Base-by-base conservation (phyloP, 2,888 invertebrate genomes). In the Rhamphomyia laevipes region DNA sequence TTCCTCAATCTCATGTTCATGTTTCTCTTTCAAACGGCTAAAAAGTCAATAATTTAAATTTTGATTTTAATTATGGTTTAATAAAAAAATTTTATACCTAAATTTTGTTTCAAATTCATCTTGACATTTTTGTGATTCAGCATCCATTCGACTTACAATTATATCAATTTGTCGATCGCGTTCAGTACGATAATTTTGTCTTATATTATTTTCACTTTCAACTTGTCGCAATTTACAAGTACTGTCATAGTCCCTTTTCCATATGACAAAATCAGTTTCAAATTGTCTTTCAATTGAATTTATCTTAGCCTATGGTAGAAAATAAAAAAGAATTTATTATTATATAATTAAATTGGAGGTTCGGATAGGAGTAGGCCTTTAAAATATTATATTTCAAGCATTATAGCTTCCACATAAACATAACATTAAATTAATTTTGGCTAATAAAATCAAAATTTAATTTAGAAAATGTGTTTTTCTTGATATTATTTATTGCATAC, bases 81-180 rank as follows among this genome's bases (percentile, higher is more conserved):
- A 35, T 46, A n/a, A 2, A 13, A 18, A 27, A 3, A 2, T 15
- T 13, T 27, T 13, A 21, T 44, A 69, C 70, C 53, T 57, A 6
- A 68, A 58, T 57, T 70, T 71, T 27, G 57, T 56, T 13, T 71
- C 68, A 50, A 63, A 68, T 21, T 70, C 71, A 45, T 67, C 66
- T 38, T 61, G 60, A 41, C 56, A 59, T 51, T 70, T 65, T 35
- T 63, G 46, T 0, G 68, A 62, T 54, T 71, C 71, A 1, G 64
- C 60, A 54, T 71, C 71, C 64, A 71, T 68, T 51, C 68, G 63
- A 16, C 62, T 61, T 13, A 71, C 68, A 45, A 71, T 64, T 12
- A 63, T 64, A 53, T 89, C 87, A 47, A 88, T 85, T 70, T 88
- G 87, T 43, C 75, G 78, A 67, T 90, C 89, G 49, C 88, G 70